A percentile compares a stretch with the other conserved stretches of the same genome.
phyloP scores from a whole-genome alignment of 2,113 vertebrate species.

The Hirundichthys speculiger region DNA sequence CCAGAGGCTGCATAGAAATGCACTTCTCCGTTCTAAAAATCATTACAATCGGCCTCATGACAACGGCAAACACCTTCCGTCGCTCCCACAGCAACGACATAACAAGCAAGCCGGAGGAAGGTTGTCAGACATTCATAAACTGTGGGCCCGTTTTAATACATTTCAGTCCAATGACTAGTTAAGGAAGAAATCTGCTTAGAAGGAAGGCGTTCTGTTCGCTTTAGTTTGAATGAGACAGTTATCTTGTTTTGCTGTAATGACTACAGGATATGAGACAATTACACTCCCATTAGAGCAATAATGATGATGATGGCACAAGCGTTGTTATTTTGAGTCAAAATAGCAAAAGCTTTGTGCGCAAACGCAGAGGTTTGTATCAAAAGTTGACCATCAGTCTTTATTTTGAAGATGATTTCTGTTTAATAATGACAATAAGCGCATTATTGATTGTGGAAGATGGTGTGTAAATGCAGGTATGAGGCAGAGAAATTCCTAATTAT shows the following conservation, averaged over 20 bases:
- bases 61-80: constrained; percentile 7
- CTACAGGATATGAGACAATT: background rate
- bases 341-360: no score
- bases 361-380: background rate
- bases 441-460: background rate
- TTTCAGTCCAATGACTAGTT: background rate
- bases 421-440: background rate
- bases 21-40: constrained; percentile 25
- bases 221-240: background rate
- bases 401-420: background rate
- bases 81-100: constrained; percentile 1
- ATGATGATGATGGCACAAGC: background rate
- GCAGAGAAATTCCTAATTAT: no score
- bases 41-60: constrained; percentile 2
- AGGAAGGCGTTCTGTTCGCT: background rate
- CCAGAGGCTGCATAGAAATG: constrained; percentile 10
- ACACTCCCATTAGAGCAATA: background rate
- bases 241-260: background rate
- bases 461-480: background rate
- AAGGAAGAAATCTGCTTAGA: background rate
- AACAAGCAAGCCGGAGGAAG: background rate
- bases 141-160: background rate
- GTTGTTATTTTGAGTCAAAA: no score
- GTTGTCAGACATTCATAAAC: constrained; percentile 22
- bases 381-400: background rate